Percentiles rank a stretch among this genome's conserved stretches.
phyloP scores from a whole-genome alignment of 2,113 vertebrate species.

The Cochlearius cochlearius region DNA sequence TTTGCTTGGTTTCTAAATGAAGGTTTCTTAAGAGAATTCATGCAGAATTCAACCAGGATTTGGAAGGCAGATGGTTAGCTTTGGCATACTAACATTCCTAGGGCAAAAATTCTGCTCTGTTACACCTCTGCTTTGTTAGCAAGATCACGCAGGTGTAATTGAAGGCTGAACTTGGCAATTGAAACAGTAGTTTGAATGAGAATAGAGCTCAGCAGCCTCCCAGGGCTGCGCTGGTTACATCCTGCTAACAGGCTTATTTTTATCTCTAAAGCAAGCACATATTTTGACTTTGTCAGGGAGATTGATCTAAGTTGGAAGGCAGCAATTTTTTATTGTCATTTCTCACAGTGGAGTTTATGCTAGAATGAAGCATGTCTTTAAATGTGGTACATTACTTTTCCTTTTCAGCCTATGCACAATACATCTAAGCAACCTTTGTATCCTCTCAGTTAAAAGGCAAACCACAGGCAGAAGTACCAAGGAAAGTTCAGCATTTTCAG shows the following conservation, averaged over 20 bases:
- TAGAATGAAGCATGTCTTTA: not conserved
- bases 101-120: not conserved
- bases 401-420: not conserved
- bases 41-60: not conserved
- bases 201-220: slow-evolving; percentile 1
- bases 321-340: not conserved
- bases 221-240: not conserved
- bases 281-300: not conserved
- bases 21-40: not conserved
- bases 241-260: slow-evolving; percentile 39
- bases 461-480: not conserved
- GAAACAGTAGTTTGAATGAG: slow-evolving; percentile 15
- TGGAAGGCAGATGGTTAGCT: not conserved
- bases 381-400: not conserved
- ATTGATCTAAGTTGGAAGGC: slow-evolving; percentile 23
- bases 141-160: slow-evolving; percentile 1
- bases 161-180: not conserved
- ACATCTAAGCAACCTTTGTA: not conserved
- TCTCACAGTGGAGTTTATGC: not conserved
- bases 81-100: not conserved
- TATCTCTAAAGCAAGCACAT: not conserved
- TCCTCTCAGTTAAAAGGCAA: not conserved
- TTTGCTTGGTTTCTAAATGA: slow-evolving; percentile 15
- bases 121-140: slow-evolving; percentile 1
- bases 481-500: not conserved